These are phyloP conservation scores for Andrena bucephala DNA, from an alignment of 2,888 invertebrate genomes.

Conservation along the genomic window DNA sequence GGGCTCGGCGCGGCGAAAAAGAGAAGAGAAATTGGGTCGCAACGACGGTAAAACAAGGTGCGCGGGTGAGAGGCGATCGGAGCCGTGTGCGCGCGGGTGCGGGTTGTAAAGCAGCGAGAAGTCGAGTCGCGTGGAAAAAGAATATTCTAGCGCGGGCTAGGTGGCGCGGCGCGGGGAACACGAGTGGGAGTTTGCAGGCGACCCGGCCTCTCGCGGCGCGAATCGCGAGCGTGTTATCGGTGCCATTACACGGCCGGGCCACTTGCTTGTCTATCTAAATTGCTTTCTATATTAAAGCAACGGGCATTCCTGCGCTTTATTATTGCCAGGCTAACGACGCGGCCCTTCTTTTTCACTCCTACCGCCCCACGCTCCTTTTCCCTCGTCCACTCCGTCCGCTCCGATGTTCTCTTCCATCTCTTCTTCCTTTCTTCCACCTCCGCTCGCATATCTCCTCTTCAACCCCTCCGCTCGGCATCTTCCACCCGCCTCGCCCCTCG, in stretches of 20 bases:
- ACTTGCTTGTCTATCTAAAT: slow-evolving; percentile 72
- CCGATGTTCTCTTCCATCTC: too few relatives aligned
- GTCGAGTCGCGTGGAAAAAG: not conserved
- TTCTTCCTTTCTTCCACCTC: not conserved
- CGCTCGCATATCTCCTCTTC: not conserved
- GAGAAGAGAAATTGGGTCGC: too few relatives aligned
- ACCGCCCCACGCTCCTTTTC: not conserved
- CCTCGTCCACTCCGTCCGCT: not conserved
- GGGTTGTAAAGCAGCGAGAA: too few relatives aligned
- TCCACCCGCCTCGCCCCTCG: too few relatives aligned
- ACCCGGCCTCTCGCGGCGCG: slow-evolving; percentile 46
- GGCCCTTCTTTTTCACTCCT: slow-evolving; percentile 31
- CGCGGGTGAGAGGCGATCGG: too few relatives aligned
- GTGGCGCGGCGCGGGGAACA: not conserved
- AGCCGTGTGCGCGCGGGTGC: too few relatives aligned
- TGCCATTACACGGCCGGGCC: slow-evolving; percentile 67
- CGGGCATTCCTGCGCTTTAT: slow-evolving; percentile 75
- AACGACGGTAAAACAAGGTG: too few relatives aligned
- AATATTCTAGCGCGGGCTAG: not conserved
- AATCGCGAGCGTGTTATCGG: slow-evolving; percentile 71
- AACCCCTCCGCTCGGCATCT: too few relatives aligned
- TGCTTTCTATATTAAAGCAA: slow-evolving; percentile 78
- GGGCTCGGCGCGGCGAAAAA: too few relatives aligned
- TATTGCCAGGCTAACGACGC: slow-evolving; percentile 70
- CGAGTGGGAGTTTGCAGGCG: slow-evolving; percentile 10